phyloP scores from a whole-genome alignment of 92 coral and sea anemone species.

The Metridium senile region DNA sequence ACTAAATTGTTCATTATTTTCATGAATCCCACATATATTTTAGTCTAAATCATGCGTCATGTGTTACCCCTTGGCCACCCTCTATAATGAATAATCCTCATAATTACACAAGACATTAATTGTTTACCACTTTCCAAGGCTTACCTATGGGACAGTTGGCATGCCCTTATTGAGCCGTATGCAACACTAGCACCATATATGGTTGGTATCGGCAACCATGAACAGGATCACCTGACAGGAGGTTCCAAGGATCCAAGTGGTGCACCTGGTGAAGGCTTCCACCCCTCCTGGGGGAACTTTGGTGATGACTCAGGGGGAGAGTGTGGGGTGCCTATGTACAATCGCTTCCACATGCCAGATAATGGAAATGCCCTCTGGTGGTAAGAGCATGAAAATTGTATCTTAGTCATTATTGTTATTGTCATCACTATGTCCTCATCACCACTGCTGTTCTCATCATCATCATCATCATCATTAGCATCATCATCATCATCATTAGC shows the following conservation, averaged over 20 bases:
- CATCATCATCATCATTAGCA: no score
- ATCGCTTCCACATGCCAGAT: slow-evolving; percentile 86
- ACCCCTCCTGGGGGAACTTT: slow-evolving; percentile 86
- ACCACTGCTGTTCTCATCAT: no score
- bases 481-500: no score
- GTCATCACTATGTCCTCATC: no score
- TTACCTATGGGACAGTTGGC: slow-evolving; percentile 89
- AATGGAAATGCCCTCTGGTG: slow-evolving; percentile 86
- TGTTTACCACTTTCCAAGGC: slow-evolving; percentile 31
- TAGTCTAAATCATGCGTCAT: no score
- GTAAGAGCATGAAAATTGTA: slow-evolving; percentile 40
- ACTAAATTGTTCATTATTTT: no score
- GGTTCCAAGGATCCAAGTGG: slow-evolving; percentile 76
- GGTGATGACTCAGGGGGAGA: slow-evolving; percentile 84
- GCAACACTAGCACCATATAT: slow-evolving; percentile 79
- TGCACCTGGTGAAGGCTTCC: slow-evolving; percentile 77
- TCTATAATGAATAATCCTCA: no score
- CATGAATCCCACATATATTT: no score
- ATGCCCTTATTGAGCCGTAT: slow-evolving; percentile 78
- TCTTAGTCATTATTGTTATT: no score
- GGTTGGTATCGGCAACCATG: slow-evolving; percentile 88
- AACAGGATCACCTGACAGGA: slow-evolving; percentile 70
- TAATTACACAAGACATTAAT: neutral
- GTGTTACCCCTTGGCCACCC: no score
- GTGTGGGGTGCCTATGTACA: slow-evolving; percentile 87